Conservation (phyloP, 1,140 invertebrate genomes). For the Argopecten irradians region DNA sequence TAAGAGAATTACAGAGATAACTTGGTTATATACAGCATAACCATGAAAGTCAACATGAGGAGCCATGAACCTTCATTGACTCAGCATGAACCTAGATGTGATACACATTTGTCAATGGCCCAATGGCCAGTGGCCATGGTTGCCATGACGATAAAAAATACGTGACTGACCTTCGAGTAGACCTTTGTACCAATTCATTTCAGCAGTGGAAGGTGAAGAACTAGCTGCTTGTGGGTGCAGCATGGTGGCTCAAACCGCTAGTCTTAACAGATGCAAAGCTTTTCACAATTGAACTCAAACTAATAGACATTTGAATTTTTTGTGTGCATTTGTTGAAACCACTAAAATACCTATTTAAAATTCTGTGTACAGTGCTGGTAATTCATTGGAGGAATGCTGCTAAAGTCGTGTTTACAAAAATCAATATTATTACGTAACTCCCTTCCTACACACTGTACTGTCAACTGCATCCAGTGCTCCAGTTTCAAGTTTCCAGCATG, state of each 20-base stretch:
- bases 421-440: slow-evolving; percentile 16
- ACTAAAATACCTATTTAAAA: slow-evolving; percentile 23
- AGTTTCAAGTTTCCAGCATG: slow-evolving; percentile 21
- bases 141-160: background rate
- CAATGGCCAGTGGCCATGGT: background rate
- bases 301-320: slow-evolving; percentile 23
- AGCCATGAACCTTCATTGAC: background rate
- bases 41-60: no score
- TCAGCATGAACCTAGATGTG: background rate
- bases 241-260: background rate
- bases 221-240: background rate
- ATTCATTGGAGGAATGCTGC: slow-evolving; percentile 8
- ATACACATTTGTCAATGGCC: background rate
- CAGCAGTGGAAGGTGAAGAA: background rate
- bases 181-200: slow-evolving; percentile 16
- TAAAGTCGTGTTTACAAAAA: slow-evolving; percentile 17
- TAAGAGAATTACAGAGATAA: no score
- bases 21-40: no score
- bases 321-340: slow-evolving; percentile 21
- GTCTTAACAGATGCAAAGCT: slow-evolving; percentile 5
- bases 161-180: background rate
- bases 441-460: slow-evolving; percentile 14
- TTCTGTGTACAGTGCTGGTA: background rate
- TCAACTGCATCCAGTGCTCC: slow-evolving; percentile 6
- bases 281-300: slow-evolving; percentile 22